Evolutionary conservation across 92 coral and sea anemone species (phyloP).

Genomic region (Zoanthus gigantus): DNA sequence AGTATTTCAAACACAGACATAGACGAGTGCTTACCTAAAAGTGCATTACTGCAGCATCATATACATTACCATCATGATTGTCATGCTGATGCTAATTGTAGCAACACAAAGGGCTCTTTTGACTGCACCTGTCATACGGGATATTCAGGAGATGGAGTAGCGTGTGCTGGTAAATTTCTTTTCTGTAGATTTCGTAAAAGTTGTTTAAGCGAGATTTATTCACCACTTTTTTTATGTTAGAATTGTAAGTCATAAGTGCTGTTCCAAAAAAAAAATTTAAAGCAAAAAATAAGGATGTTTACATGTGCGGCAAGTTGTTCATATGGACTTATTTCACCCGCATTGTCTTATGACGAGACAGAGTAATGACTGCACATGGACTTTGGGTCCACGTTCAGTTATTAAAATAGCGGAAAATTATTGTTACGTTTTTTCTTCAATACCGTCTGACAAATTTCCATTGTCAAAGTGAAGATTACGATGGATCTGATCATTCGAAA

Average conservation of each 20-base stretch:
- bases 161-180: not conserved
- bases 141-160: conserved; percentile 82
- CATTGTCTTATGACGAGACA: no score
- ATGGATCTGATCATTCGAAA: no score
- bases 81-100: conserved; percentile 79
- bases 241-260: not conserved
- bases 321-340: no score
- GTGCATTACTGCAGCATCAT: not conserved
- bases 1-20: not conserved
- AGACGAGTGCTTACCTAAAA: not conserved
- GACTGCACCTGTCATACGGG: conserved; percentile 89
- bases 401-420: no score
- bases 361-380: no score
- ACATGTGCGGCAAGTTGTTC: no score
- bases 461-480: no score
- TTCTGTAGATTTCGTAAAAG: no score
- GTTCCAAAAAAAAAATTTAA: not conserved
- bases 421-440: no score
- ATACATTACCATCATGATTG: conserved; percentile 71
- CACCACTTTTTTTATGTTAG: not conserved
- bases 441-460: no score
- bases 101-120: conserved; percentile 89
- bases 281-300: no score
- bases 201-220: not conserved
- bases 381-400: no score